These are phyloP conservation scores for Psilanteris sp. DNA, from an alignment of 1,140 invertebrate species.

Conservation along the genomic window DNA sequence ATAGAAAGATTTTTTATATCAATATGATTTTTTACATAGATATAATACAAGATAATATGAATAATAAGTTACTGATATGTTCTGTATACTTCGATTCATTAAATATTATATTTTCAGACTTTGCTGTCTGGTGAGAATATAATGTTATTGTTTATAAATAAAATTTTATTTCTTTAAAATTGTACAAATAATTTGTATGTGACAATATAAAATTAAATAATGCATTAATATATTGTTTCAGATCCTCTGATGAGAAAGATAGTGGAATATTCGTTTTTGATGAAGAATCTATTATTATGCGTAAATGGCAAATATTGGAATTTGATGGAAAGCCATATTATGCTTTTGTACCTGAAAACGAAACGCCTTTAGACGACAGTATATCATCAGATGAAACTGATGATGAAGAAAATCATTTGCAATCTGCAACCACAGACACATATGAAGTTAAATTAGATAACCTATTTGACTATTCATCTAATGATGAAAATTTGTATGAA, in stretches of 20 bases:
- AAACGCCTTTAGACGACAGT: conserved; percentile 64
- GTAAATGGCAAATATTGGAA: conserved; percentile 78
- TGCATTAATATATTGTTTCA: conserved; percentile 77
- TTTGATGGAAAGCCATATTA: conserved; percentile 78
- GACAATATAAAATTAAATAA: too few species aligned
- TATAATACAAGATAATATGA: too few species aligned
- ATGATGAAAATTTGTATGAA: conserved; percentile 22
- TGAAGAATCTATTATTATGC: conserved; percentile 76
- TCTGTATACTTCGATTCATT: too few species aligned
- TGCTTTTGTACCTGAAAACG: conserved; percentile 76
- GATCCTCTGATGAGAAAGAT: conserved; percentile 64
- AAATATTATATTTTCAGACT: too few species aligned
- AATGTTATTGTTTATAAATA: too few species aligned
- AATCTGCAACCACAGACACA: not conserved
- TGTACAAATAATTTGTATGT: too few species aligned
- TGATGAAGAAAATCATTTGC: too few species aligned
- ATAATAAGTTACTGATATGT: too few species aligned
- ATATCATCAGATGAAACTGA: conserved; percentile 59
- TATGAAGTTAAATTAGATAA: conserved; percentile 6
- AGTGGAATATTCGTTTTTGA: conserved; percentile 76
- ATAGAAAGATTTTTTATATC: too few species aligned
- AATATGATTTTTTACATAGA: too few species aligned
- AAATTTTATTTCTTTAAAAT: too few species aligned
- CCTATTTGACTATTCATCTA: conserved; percentile 6
- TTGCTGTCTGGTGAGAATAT: too few species aligned